Conservation (phyloP, 2,888 invertebrate species). For the Hypolimnas misippus region DNA sequence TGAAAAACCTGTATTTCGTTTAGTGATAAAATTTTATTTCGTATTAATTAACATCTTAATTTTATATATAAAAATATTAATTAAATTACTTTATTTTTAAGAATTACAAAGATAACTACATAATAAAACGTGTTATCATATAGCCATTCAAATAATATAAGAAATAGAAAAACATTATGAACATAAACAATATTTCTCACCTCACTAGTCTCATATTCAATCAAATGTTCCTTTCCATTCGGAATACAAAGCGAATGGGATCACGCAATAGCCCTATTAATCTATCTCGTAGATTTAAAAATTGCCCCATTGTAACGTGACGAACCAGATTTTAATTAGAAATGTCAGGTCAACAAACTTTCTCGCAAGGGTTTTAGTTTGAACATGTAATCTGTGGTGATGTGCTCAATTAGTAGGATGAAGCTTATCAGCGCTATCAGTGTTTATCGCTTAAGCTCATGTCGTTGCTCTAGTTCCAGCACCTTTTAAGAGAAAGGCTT, state of each 20-base stretch:
- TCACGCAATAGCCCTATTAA: slow-evolving; percentile 73
- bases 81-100: neutral
- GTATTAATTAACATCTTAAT: neutral
- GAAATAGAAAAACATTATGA: no score
- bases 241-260: slow-evolving; percentile 60
- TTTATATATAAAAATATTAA: neutral
- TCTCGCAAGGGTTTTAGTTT: slow-evolving; percentile 14
- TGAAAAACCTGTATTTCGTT: neutral
- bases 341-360: slow-evolving; percentile 23
- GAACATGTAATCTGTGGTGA: slow-evolving; percentile 17
- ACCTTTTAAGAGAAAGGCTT: neutral
- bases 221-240: neutral
- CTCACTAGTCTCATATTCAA: neutral
- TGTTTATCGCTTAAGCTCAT: slow-evolving; percentile 21
- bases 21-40: neutral
- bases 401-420: slow-evolving; percentile 28
- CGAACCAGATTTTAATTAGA: slow-evolving; percentile 17
- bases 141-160: no score
- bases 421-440: slow-evolving; percentile 27
- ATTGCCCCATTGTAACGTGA: slow-evolving; percentile 21
- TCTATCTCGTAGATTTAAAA: slow-evolving; percentile 52
- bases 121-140: no score
- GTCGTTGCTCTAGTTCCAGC: slow-evolving; percentile 11
- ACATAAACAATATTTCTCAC: neutral
- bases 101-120: no score